Evolutionary conservation across 2,888 invertebrate species (phyloP).

Genomic region (Pheosia tremula): DNA sequence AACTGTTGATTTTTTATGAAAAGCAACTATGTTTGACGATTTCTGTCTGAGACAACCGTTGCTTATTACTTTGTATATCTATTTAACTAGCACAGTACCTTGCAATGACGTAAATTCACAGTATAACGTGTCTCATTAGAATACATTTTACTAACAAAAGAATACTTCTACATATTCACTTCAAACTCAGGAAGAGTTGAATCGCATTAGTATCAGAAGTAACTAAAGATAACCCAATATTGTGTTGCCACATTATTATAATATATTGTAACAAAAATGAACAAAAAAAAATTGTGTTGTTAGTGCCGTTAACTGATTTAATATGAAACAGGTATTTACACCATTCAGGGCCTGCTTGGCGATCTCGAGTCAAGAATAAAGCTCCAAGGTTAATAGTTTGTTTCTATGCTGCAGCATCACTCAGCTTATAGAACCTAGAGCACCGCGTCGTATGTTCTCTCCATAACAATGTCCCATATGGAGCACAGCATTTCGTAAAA

Average conservation of each 20-base stretch:
- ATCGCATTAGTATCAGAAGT: too few species aligned
- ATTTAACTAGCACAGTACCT: too few species aligned
- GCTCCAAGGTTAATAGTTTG: constrained; percentile 69
- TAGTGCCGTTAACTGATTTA: constrained; percentile 78
- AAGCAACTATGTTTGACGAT: too few species aligned
- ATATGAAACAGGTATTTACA: constrained; percentile 83
- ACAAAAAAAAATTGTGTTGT: constrained; percentile 30
- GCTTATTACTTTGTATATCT: too few species aligned
- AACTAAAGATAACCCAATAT: too few species aligned
- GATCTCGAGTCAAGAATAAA: constrained; percentile 82
- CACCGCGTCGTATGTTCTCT: constrained; percentile 57
- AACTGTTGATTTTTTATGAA: too few species aligned
- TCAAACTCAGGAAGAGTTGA: too few species aligned
- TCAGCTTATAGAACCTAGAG: constrained; percentile 67
- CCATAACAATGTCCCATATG: constrained; percentile 16
- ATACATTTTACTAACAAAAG: too few species aligned
- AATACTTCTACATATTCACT: too few species aligned
- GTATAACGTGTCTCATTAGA: too few species aligned
- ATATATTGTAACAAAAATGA: constrained; percentile 6
- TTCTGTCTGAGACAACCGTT: too few species aligned
- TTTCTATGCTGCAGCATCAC: constrained; percentile 46
- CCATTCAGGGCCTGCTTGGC: constrained; percentile 81
- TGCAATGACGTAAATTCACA: too few species aligned
- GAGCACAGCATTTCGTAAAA: constrained; percentile 1
- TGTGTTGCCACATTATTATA: not conserved